A percentile compares a stretch with the other conserved stretches of the same genome.
These are phyloP conservation scores for Phataginus tetradactyla DNA, from an alignment of 2,797 vertebrate species.

Conservation along the genomic window DNA sequence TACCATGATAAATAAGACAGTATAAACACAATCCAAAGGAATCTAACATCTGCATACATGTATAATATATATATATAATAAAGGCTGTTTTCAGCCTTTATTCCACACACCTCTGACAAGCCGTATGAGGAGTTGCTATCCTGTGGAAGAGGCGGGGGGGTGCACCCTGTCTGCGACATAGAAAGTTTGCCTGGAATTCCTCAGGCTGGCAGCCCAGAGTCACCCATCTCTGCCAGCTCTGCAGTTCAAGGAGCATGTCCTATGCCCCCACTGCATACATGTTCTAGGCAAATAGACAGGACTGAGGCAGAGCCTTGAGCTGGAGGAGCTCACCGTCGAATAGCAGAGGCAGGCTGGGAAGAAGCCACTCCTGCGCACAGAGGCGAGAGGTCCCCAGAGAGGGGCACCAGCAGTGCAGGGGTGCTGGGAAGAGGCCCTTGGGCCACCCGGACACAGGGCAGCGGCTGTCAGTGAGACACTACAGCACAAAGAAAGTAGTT, in stretches of 20 bases:
- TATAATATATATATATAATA: too few relatives aligned
- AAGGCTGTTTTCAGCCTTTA: not conserved
- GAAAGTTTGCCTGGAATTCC: not conserved
- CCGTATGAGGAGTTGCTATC: rapidly evolving
- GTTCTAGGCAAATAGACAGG: not conserved
- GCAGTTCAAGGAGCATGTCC: not conserved
- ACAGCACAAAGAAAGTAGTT: not conserved
- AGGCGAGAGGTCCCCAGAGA: too few relatives aligned
- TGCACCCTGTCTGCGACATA: not conserved
- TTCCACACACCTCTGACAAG: not conserved
- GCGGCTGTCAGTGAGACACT: too few relatives aligned
- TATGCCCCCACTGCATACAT: not conserved
- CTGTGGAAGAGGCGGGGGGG: not conserved
- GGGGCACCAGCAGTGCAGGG: rapidly evolving
- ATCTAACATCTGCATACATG: not conserved
- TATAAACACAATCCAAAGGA: not conserved
- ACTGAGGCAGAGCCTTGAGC: not conserved
- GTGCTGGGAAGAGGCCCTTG: rapidly evolving
- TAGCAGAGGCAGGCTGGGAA: not conserved
- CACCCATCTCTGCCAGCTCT: not conserved
- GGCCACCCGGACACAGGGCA: not conserved
- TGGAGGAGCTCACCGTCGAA: not conserved
- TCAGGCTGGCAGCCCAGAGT: not conserved
- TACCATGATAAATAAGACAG: not conserved
- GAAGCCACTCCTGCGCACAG: not conserved